These are phyloP conservation scores for Drosophila varians DNA, from an alignment of 1,140 invertebrate genomes.

Conservation along the genomic window DNA sequence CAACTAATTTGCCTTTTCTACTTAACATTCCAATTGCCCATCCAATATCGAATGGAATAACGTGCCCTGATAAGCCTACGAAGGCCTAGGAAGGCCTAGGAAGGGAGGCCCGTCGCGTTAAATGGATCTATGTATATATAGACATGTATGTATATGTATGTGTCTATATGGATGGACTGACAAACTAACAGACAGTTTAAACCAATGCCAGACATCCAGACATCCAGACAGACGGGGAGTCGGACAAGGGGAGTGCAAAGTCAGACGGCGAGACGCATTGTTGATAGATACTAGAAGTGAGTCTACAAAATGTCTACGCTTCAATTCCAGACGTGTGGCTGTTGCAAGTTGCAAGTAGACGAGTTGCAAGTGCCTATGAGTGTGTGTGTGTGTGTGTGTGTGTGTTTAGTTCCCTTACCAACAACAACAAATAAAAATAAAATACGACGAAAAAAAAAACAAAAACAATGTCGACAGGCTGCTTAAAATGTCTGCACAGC, in stretches of 20 bases:
- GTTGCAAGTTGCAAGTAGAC: neutral
- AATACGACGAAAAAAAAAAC: neutral
- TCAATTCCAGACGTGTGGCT: neutral
- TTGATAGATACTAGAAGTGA: constrained; percentile 45
- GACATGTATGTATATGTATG: too few relatives aligned
- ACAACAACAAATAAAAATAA: neutral
- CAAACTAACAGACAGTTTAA: constrained; percentile 11
- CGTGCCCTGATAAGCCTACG: constrained; percentile 27
- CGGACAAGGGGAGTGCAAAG: constrained; percentile 15
- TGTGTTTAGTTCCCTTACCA: constrained; percentile 1
- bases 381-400: neutral
- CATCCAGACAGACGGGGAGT: constrained; percentile 11
- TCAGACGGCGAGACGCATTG: constrained; percentile 52
- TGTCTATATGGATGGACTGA: neutral
- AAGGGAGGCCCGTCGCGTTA: neutral
- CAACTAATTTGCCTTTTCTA: neutral
- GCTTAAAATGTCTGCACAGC: constrained; percentile 79
- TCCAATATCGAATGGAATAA: constrained; percentile 15
- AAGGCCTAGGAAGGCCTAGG: neutral
- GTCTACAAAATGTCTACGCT: constrained; percentile 41
- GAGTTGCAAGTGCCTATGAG: neutral
- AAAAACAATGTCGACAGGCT: constrained; percentile 51
- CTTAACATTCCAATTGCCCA: constrained; percentile 8
- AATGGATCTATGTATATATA: neutral
- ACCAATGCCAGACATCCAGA: constrained; percentile 16